Base-by-base conservation (phyloP, 37 sponge, comb jelly and placozoan species). In the Tethya wilhelma region DNA sequence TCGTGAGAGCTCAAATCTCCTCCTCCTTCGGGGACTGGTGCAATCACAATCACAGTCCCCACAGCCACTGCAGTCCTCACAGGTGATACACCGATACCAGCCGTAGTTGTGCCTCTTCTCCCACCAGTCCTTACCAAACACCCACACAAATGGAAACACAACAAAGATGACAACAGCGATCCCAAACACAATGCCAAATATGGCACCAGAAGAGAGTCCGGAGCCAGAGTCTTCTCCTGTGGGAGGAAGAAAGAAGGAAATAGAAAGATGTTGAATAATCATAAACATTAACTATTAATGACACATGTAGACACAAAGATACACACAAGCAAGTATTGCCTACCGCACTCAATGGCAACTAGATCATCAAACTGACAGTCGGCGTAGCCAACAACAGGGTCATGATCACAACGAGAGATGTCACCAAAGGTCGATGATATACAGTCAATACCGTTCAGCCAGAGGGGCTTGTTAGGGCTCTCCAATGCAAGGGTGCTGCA, bases 391-490 rank as follows among this genome's bases (percentile, higher is more conserved):
- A 49, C 14, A 39, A 8, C 34, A 4, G 8, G 20, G 28, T 60
- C 63, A n/a, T n/a, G n/a, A n/a, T n/a, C n/a, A n/a, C n/a, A n/a
- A n/a, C n/a, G n/a, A n/a, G n/a, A n/a, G n/a, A n/a, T n/a, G n/a
- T n/a, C n/a, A n/a, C n/a, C n/a, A n/a, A n/a, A n/a, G n/a, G n/a
- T n/a, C n/a, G n/a, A n/a, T n/a, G n/a, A n/a, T n/a, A n/a, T n/a
- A n/a, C n/a, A n/a, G n/a, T n/a, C n/a, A n/a, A 81, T 12, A 0
- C 22, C 59, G 9, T 43, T 43, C 37, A 68, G 17, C 76, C 84
- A 75, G 39, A 75, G 23, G 3, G 84, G 75, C 76, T 84, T 74
- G 59, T 67, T 32, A 65, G 49, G 42, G 39, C 69, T 74, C 84
- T 81, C 72, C n/a, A n/a, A n/a, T n/a, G n/a, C n/a, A n/a, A n/a